Conservation (phyloP, 1,140 invertebrate species). For the Papilio aristodemus region DNA sequence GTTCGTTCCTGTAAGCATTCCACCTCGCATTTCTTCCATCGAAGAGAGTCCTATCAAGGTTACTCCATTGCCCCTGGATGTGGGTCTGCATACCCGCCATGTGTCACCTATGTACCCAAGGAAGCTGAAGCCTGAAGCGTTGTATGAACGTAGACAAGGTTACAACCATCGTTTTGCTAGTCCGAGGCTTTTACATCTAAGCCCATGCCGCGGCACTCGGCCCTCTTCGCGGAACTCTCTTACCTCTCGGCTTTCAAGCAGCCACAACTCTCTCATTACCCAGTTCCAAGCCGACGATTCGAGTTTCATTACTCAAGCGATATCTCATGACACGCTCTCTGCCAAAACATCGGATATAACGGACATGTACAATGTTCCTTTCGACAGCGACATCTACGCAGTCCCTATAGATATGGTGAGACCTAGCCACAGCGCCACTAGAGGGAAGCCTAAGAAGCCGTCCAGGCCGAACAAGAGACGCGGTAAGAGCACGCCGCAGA, state of each 20-base stretch:
- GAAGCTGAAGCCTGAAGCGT: conserved; percentile 63
- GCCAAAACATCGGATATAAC: conserved; percentile 85
- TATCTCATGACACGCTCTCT: conserved; percentile 89
- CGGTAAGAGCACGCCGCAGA: conserved; percentile 81
- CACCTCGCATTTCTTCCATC: conserved; percentile 57
- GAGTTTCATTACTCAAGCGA: conserved; percentile 91
- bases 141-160: conserved; percentile 69
- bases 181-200: conserved; percentile 83
- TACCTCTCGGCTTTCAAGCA: conserved; percentile 88
- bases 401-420: conserved; percentile 89
- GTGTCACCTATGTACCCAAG: conserved; percentile 67
- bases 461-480: conserved; percentile 83
- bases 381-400: conserved; percentile 92
- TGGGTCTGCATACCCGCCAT: conserved; percentile 53
- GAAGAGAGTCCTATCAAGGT: conserved; percentile 52
- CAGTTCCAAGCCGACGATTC: conserved; percentile 89
- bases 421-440: conserved; percentile 76
- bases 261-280: conserved; percentile 89
- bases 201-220: conserved; percentile 82
- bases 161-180: conserved; percentile 82
- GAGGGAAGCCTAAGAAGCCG: conserved; percentile 79
- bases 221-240: conserved; percentile 87
- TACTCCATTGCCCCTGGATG: conserved; percentile 53
- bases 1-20: conserved; percentile 58
- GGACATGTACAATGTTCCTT: conserved; percentile 92